Percentiles rank a stretch among this genome's conserved stretches.
Conservation (phyloP, 2,797 vertebrate genomes). For the Sciurus carolinensis region DNA sequence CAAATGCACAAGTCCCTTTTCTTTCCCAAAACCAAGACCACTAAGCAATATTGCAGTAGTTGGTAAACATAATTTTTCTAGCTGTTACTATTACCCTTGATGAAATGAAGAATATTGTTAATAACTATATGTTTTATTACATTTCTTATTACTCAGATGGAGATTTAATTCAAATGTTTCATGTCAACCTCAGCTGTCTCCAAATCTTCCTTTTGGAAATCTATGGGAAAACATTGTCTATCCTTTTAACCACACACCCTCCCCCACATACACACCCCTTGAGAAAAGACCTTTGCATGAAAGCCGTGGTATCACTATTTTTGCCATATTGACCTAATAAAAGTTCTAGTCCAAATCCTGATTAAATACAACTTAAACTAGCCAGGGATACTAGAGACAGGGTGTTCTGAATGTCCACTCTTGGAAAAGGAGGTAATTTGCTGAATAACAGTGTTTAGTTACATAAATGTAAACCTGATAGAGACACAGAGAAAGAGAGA, state of each 20-base stretch:
- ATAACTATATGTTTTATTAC: conserved; percentile 50
- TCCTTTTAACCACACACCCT: not conserved
- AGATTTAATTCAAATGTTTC: conserved; percentile 47
- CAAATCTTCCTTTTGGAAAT: conserved; percentile 47
- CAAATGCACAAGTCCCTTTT: conserved; percentile 46
- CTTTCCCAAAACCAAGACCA: conserved; percentile 20
- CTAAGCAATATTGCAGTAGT: not conserved
- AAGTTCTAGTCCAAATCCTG: conserved; percentile 50
- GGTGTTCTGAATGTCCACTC: not conserved
- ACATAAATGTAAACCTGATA: not conserved
- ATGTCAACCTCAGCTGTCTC: not conserved
- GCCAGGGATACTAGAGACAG: not conserved
- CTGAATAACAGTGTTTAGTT: not conserved
- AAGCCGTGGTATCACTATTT: not conserved
- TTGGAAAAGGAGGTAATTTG: conserved; percentile 39
- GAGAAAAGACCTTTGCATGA: conserved; percentile 31
- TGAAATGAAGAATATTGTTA: not conserved
- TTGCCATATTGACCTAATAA: conserved; percentile 43
- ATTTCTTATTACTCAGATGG: conserved; percentile 31
- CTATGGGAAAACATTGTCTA: conserved; percentile 1
- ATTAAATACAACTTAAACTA: conserved; percentile 39
- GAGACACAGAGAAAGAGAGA: not conserved
- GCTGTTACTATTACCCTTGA: not conserved
- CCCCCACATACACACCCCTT: not conserved
- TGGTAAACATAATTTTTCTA: conserved; percentile 1